Conservation (phyloP, 2,797 vertebrate genomes). For the Crenuchus spilurus region DNA sequence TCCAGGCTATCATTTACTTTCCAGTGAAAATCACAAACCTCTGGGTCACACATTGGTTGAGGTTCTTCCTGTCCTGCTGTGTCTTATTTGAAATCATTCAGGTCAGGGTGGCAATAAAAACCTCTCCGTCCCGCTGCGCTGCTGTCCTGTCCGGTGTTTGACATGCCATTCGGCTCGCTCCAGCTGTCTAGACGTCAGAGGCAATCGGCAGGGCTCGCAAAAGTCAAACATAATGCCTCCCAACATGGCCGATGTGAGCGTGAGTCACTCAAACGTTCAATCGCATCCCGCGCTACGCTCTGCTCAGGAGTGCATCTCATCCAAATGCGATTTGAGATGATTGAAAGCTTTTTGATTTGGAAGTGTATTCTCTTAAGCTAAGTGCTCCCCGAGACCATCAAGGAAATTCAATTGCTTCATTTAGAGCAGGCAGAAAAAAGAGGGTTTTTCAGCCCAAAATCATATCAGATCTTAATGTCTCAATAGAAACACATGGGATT, state of each 20-base stretch:
- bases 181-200: constrained; percentile 86
- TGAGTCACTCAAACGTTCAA: constrained; percentile 88
- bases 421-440: constrained; percentile 77
- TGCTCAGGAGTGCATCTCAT: constrained; percentile 86
- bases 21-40: background rate
- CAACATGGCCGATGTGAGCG: constrained; percentile 85
- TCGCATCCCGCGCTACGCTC: constrained; percentile 88
- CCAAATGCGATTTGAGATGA: constrained; percentile 98
- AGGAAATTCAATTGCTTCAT: constrained; percentile 99
- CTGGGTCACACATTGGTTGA: background rate
- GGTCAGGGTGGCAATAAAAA: constrained; percentile 50
- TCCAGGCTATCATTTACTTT: background rate
- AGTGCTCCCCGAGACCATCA: constrained; percentile 97
- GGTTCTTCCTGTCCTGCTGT: background rate
- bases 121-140: constrained; percentile 39
- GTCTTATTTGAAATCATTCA: constrained; percentile 45
- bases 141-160: constrained; percentile 48
- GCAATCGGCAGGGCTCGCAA: constrained; percentile 81
- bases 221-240: constrained; percentile 90
- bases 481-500: constrained; percentile 96
- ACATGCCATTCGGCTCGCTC: constrained; percentile 71
- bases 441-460: constrained; percentile 96
- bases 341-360: constrained; percentile 99
- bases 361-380: constrained; percentile 99
- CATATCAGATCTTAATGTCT: constrained; percentile 99